phyloP scores from a whole-genome alignment of 2,113 vertebrate species.

The Hepsetus odoe region DNA sequence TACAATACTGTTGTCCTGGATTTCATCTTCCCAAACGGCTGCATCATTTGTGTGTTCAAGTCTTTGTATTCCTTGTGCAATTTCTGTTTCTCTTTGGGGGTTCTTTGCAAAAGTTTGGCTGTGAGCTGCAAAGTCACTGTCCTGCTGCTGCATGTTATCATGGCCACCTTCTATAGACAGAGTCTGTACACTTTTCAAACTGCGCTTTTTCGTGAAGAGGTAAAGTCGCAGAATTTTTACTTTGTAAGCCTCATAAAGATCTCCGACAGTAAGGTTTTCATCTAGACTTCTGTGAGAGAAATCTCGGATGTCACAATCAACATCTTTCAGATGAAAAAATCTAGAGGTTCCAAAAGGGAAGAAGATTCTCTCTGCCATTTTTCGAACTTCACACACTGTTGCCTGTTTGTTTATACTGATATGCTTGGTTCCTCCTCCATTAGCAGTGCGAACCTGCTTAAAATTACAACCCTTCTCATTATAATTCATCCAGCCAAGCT shows the following conservation, averaged over 20 bases:
- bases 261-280: constrained; percentile 14
- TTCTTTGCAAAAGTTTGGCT: background rate
- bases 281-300: constrained; percentile 27
- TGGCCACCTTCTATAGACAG: constrained; percentile 1
- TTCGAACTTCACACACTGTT: constrained; percentile 15
- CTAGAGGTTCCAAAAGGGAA: constrained; percentile 22
- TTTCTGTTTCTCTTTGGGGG: background rate
- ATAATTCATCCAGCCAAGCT: constrained; percentile 48
- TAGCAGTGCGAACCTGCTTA: constrained; percentile 37
- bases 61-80: background rate
- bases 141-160: background rate
- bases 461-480: constrained; percentile 21
- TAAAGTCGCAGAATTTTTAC: constrained; percentile 24
- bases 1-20: background rate
- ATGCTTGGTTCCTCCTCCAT: constrained; percentile 46
- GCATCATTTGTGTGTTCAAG: background rate
- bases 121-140: background rate
- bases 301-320: constrained; percentile 5
- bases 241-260: constrained; percentile 22
- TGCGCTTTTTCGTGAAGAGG: constrained; percentile 13
- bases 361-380: constrained; percentile 27
- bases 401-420: constrained; percentile 27
- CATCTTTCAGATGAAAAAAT: constrained; percentile 11
- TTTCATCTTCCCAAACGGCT: background rate
- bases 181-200: background rate